A percentile compares a stretch with the other conserved stretches of the same genome.
Conservation (phyloP, 2,797 vertebrate species). For the Malacoctenus gilli region DNA sequence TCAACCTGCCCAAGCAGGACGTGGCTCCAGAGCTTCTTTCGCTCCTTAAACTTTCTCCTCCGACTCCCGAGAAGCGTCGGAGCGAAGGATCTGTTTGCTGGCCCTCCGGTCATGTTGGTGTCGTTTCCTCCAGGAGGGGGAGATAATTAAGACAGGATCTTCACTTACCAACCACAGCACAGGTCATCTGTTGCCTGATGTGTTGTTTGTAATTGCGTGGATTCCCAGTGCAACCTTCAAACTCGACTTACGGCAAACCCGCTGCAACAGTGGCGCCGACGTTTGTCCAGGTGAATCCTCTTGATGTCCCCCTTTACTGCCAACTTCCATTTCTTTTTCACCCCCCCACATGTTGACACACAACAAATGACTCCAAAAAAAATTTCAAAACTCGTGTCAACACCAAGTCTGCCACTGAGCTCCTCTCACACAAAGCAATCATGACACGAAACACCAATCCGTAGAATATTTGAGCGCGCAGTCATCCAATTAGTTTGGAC, state of each 20-base stretch:
- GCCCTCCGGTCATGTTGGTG: background rate
- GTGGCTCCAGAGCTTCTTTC: background rate
- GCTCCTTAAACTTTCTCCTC: background rate
- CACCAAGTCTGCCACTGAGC: background rate
- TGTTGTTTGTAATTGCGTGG: background rate
- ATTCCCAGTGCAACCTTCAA: background rate
- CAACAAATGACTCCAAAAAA: slow-evolving; percentile 8
- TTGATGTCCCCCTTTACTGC: background rate
- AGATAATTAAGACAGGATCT: background rate
- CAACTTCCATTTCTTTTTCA: background rate
- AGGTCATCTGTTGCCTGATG: background rate
- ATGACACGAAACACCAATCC: background rate
- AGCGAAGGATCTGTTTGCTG: background rate
- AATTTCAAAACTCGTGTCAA: slow-evolving; percentile 2
- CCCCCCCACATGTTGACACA: background rate
- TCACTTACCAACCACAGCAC: background rate
- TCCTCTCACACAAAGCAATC: slow-evolving; percentile 1
- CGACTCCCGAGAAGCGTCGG: no score
- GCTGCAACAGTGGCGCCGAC: background rate
- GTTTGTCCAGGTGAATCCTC: background rate
- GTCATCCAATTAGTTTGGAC: slow-evolving; percentile 8
- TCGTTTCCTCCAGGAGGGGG: background rate
- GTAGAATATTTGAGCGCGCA: background rate
- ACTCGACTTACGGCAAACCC: background rate
- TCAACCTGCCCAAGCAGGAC: background rate